Conservation (phyloP, 2,113 vertebrate genomes). For the Nothocercus julius region DNA sequence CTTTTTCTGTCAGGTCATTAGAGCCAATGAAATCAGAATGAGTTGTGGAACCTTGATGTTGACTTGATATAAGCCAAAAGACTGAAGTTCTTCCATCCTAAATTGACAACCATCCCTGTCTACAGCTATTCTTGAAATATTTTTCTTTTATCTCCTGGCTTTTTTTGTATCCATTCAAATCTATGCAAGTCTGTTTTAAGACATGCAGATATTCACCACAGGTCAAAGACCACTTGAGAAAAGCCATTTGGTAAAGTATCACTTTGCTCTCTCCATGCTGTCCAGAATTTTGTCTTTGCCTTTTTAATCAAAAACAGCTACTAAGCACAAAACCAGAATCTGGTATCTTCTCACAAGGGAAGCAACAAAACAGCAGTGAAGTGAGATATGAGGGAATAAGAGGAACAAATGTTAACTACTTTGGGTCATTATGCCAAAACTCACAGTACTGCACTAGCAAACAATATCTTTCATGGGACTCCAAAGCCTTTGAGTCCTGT, state of each 20-base stretch:
- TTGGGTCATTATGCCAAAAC: not conserved
- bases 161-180: not conserved
- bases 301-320: not conserved
- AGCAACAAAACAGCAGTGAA: not conserved
- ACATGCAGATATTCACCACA: not conserved
- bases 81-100: not conserved
- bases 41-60: not conserved
- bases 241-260: not conserved
- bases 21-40: not conserved
- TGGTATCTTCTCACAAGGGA: not conserved
- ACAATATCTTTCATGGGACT: not conserved
- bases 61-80: not conserved
- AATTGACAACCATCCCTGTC: not conserved
- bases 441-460: not conserved
- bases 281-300: not conserved
- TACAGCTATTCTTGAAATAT: not conserved
- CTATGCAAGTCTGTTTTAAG: rapidly evolving
- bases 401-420: not conserved
- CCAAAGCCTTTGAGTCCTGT: not conserved
- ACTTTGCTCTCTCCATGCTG: not conserved
- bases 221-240: not conserved
- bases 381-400: rapidly evolving
- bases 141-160: not conserved
- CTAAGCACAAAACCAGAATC: not conserved
- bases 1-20: not conserved